Conservation (phyloP, 2,797 vertebrate species). For the Bradypodion ventrale region DNA sequence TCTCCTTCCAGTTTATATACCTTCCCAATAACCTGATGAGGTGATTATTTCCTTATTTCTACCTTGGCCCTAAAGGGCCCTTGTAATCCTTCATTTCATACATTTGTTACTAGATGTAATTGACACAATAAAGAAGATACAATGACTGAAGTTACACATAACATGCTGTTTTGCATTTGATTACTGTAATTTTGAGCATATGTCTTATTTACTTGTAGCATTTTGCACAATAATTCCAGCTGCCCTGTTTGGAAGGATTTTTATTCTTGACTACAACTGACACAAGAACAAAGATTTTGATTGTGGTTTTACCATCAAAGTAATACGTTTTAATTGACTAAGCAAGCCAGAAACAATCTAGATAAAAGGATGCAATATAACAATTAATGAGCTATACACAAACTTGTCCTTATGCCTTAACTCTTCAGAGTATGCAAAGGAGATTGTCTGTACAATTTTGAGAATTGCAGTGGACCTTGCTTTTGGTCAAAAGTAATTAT, state of each 20-base stretch:
- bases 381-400: conserved; percentile 75
- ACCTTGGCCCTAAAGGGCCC: not conserved
- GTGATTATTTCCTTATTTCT: not conserved
- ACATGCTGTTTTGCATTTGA: conserved; percentile 43
- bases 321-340: conserved; percentile 76
- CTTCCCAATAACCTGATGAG: not conserved
- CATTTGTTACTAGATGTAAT: conserved; percentile 11
- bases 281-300: conserved; percentile 70
- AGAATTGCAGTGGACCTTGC: conserved; percentile 29
- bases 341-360: conserved; percentile 73
- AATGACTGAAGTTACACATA: conserved; percentile 16
- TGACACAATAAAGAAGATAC: conserved; percentile 29
- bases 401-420: conserved; percentile 68
- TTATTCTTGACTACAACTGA: conserved; percentile 67
- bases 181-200: conserved; percentile 63
- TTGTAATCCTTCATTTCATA: not conserved
- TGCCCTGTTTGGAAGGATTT: conserved; percentile 62
- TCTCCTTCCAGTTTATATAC: too few species aligned
- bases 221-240: conserved; percentile 63
- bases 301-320: conserved; percentile 74
- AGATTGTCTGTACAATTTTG: conserved; percentile 38
- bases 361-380: conserved; percentile 72
- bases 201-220: conserved; percentile 61
- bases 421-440: conserved; percentile 55
- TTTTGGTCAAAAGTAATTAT: conserved; percentile 13